Conservation (phyloP, 1,140 invertebrate species). For the Conopomorpha cramerella region DNA sequence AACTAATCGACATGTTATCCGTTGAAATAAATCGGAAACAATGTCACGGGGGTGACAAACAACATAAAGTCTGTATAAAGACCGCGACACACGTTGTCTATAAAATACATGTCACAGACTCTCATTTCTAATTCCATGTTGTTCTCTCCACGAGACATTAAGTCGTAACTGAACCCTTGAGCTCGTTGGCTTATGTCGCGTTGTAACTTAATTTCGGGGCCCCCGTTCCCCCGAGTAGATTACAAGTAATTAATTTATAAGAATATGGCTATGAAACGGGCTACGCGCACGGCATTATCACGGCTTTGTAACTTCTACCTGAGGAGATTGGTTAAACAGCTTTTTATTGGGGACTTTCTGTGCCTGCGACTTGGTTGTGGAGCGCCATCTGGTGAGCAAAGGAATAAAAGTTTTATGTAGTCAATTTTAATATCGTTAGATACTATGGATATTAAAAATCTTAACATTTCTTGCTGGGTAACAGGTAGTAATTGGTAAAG, state of each 20-base stretch:
- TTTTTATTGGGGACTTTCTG: background rate
- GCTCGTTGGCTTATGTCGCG: background rate
- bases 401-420: background rate
- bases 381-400: background rate
- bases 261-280: conserved; percentile 2
- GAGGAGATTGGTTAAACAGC: background rate
- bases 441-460: too few relatives aligned
- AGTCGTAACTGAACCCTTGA: background rate
- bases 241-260: conserved; percentile 4
- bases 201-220: conserved; percentile 2
- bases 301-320: background rate
- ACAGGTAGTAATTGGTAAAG: too few relatives aligned
- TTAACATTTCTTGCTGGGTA: background rate
- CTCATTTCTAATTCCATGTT: conserved; percentile 1
- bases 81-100: too few relatives aligned
- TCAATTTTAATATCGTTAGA: too few relatives aligned
- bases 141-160: conserved; percentile 3
- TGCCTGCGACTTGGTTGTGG: too few relatives aligned
- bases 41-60: too few relatives aligned
- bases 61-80: too few relatives aligned
- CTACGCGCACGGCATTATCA: background rate
- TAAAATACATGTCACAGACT: background rate
- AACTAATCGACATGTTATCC: too few relatives aligned
- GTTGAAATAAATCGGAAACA: too few relatives aligned
- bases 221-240: background rate